Percentiles rank a stretch among this genome's conserved stretches.
Conservation (phyloP, 2,888 invertebrate genomes). For the Melanchra persicariae region DNA sequence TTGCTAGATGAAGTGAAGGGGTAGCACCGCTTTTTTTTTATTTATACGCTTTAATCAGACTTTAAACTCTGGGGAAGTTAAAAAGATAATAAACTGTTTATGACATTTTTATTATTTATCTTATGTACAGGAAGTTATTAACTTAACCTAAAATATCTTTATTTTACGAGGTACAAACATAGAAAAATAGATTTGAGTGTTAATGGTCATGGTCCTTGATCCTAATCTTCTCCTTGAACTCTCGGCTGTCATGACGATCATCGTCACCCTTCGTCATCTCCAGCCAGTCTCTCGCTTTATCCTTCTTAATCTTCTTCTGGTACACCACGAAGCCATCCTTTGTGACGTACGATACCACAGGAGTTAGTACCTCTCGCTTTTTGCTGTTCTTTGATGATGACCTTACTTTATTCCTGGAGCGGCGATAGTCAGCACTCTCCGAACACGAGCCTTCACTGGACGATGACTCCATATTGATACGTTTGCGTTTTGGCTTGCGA, state of each 20-base stretch:
- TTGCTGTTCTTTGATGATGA: constrained; percentile 47
- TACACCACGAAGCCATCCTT: constrained; percentile 84
- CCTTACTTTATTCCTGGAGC: constrained; percentile 44
- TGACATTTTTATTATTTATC: constrained; percentile 9
- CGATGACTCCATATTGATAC: constrained; percentile 57
- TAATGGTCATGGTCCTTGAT: constrained; percentile 33
- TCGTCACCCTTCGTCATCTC: constrained; percentile 68
- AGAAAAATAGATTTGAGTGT: constrained; percentile 30
- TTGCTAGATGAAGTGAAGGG: neutral
- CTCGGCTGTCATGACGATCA: constrained; percentile 43
- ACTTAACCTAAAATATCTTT: constrained; percentile 17
- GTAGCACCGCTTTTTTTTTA: neutral
- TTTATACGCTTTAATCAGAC: constrained; percentile 1
- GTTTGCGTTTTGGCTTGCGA: constrained; percentile 60
- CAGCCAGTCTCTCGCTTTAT: constrained; percentile 83
- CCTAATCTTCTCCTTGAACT: constrained; percentile 38
- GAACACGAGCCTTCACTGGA: constrained; percentile 68
- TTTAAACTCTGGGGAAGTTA: constrained; percentile 15
- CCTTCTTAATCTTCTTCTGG: constrained; percentile 84
- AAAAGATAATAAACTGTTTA: neutral
- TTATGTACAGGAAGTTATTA: constrained; percentile 4
- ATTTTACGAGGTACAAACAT: constrained; percentile 39
- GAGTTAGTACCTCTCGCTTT: constrained; percentile 80
- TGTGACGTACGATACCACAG: constrained; percentile 85
- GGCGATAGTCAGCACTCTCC: constrained; percentile 56